Base-by-base conservation (phyloP, 1,140 invertebrate genomes). In the Drosophila malerkotliana region DNA sequence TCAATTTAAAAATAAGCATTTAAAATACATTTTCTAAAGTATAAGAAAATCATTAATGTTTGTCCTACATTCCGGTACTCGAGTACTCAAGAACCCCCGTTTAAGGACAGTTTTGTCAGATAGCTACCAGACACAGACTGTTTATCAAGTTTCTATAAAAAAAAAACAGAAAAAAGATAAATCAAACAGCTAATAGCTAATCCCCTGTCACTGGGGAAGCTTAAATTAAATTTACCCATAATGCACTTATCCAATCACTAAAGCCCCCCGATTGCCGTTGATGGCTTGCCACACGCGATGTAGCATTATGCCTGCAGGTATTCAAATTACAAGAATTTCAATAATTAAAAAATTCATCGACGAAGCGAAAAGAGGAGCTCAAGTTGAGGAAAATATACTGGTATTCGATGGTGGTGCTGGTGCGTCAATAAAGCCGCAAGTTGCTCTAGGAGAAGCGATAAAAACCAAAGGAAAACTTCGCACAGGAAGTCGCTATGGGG, bases 341-440 rank as follows among this genome's bases (percentile, higher is more conserved):
- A 82, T 82, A 82, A 88, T 82, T 87, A 88, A 87, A 78, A 79
- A 79, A 76, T 88, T 72, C 72, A 72, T 55, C 56, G 28, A 21
- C 64, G 72, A 18, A 62, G 53, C 30, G 26, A 71, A 51, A 51
- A 41, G 32, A 49, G 12, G 2, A 15, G 24, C 34, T 47, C 32
- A 14, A 34, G 15, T 5, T 5, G 1, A 14, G 18, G 41, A 9
- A 48, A 49, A 15, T 30, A 28, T 49, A 8, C 28, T 59, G 45
- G 41, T 41, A 41, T 41, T 41, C 41, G 41, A 3, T 44, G 41
- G 41, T 44, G 15, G n/a, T 44, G 41, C 14, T 66, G 41, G 47
- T 56, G 54, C 76, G 51, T 69, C 71, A 66, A 76, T 76, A 76
- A 73, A 75, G 72, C 60, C 72, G 34, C 48, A 72, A 55, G 52